Conservation (phyloP, 2,888 invertebrate species). For the Seira sanloemensis region DNA sequence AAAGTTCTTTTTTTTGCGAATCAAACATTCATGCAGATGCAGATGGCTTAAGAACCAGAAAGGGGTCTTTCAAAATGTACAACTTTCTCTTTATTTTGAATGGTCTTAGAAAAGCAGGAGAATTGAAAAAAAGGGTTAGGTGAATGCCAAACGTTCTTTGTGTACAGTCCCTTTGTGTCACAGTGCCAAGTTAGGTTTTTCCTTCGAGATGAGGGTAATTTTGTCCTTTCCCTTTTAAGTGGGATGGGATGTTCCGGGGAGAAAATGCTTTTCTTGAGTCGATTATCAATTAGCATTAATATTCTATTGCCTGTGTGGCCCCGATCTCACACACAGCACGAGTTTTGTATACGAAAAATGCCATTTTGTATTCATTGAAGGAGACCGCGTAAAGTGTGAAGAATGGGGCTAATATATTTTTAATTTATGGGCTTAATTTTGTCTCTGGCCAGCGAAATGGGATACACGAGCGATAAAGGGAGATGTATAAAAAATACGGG, state of each 20-base stretch:
- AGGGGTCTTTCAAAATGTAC: no score
- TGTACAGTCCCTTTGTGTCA: no score
- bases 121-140: no score
- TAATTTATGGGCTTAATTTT: constrained; percentile 7
- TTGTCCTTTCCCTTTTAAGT: no score
- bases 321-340: no score
- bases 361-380: background rate
- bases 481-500: no score
- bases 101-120: no score
- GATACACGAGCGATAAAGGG: no score
- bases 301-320: background rate
- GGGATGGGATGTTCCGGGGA: background rate
- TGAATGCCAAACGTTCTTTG: no score
- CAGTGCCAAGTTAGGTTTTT: background rate
- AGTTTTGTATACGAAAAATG: background rate
- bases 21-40: background rate
- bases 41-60: background rate
- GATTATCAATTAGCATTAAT: constrained; percentile 4
- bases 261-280: background rate
- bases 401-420: background rate
- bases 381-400: background rate
- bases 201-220: background rate
- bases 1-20: background rate
- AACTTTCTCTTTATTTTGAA: no score
- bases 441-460: no score